Evolutionary conservation across 1,140 invertebrate species (phyloP), one percentile per base, ranked within the genome.

Genomic region (Oncopeltus fasciatus): DNA sequence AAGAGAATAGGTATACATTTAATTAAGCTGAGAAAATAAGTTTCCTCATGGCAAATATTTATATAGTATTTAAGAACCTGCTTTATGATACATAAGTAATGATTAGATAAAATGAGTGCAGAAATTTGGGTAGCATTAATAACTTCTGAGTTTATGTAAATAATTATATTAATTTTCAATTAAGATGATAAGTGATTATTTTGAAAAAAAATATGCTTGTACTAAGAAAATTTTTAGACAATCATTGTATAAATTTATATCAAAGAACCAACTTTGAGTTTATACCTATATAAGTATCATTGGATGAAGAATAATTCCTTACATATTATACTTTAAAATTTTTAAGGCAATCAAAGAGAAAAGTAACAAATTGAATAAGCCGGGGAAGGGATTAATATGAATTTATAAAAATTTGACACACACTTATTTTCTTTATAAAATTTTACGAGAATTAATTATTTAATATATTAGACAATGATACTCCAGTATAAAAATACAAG

Each of bases 401-500:
- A 53, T 24, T 18, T 53, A 53, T 53, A 53, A 53, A 53, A 53
- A 53, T 53, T 53, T 26, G 16, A 27, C 24, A 24, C 16, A 24
- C 26, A 24, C 26, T 53, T 49, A 8, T 8, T 8, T 24, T 24
- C 26, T 53, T 53, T 53, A 24, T 49, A 8, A 38, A 38, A 8
- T 38, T 38, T 38, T 38, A 38, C 14, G 14, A 38, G 31, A 8
- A 38, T 38, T 38, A 8, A 8, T 38, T 38, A n/a, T n/a, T n/a
- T n/a, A n/a, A n/a, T n/a, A n/a, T n/a, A n/a, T n/a, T 53, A 53
- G 26, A 53, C 26, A 53, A 53, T 53, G 21, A 53, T 24, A 53
- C 24, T 53, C 26, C 26, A 3, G 26, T 53, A 53, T 53, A 53
- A 53, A 53, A 53, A 53, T 53, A 53, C 49, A 53, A 53, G 49